Conservation (phyloP, 1,140 invertebrate genomes). For the Caenorhabditis brenneri region DNA sequence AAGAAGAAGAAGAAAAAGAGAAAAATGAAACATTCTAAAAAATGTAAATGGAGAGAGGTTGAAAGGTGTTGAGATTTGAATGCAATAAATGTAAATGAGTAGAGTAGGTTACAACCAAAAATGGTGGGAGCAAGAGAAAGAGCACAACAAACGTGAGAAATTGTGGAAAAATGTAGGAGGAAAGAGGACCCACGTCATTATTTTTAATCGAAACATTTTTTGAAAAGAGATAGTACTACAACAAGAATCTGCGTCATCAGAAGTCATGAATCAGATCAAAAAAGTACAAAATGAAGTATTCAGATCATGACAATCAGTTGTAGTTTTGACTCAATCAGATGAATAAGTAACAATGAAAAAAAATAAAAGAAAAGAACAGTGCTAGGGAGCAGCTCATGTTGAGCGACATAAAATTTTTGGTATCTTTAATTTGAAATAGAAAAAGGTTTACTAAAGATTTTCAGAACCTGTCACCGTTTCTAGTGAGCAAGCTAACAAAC, state of each 20-base stretch:
- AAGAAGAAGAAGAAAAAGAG: not conserved
- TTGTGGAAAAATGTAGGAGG: too few species aligned
- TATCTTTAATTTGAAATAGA: too few species aligned
- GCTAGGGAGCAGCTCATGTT: too few species aligned
- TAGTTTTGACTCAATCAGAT: too few species aligned
- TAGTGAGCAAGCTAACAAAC: too few species aligned
- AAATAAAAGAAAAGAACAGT: too few species aligned
- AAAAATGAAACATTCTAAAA: not conserved
- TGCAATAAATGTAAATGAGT: constrained; percentile 19
- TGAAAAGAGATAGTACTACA: not conserved
- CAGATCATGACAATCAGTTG: not conserved
- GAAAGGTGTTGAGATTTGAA: not conserved
- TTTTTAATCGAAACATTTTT: not conserved
- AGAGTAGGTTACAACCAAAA: not conserved
- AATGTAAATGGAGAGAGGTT: not conserved
- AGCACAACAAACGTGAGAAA: not conserved
- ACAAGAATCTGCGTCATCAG: not conserved
- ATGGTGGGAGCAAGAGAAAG: not conserved
- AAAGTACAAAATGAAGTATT: not conserved
- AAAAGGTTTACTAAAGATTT: too few species aligned
- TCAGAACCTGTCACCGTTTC: too few species aligned
- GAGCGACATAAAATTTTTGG: too few species aligned
- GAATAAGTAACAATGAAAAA: too few species aligned
- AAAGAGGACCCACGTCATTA: not conserved
- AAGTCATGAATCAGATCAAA: not conserved